Evolutionary conservation across 2,113 vertebrate genomes (phyloP).

Genomic region (Antechinus flavipes): DNA sequence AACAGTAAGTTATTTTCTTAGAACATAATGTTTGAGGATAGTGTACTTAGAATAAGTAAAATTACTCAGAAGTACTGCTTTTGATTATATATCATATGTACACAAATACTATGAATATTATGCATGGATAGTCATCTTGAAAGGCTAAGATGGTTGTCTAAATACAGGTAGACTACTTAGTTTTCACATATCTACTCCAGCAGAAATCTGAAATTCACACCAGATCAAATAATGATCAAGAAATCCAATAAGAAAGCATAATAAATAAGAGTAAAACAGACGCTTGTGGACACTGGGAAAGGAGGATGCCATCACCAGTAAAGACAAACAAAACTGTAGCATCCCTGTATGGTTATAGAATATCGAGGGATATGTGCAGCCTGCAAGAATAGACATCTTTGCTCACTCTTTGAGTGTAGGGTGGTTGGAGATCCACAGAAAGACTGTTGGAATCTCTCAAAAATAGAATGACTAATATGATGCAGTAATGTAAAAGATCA

Average conservation of each 20-base stretch:
- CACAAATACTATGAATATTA: neutral
- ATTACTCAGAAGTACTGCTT: neutral
- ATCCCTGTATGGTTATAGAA: neutral
- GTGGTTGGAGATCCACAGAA: neutral
- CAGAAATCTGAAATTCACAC: neutral
- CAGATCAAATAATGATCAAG: neutral
- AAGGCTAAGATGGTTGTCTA: neutral
- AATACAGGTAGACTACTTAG: neutral
- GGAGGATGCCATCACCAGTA: neutral
- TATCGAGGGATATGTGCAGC: neutral
- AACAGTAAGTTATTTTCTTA: neutral
- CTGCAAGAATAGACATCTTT: neutral
- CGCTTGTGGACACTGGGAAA: neutral
- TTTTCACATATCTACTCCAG: neutral
- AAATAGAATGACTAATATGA: neutral
- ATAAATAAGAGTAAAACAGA: neutral
- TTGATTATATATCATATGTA: neutral
- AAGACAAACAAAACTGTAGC: neutral
- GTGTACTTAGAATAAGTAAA: neutral
- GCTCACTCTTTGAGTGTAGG: neutral
- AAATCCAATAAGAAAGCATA: neutral
- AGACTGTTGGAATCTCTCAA: neutral
- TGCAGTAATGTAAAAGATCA: neutral
- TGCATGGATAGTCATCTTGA: neutral
- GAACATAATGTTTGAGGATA: neutral